Conservation (phyloP, 2,797 vertebrate species). For the Sebastes dallii region DNA sequence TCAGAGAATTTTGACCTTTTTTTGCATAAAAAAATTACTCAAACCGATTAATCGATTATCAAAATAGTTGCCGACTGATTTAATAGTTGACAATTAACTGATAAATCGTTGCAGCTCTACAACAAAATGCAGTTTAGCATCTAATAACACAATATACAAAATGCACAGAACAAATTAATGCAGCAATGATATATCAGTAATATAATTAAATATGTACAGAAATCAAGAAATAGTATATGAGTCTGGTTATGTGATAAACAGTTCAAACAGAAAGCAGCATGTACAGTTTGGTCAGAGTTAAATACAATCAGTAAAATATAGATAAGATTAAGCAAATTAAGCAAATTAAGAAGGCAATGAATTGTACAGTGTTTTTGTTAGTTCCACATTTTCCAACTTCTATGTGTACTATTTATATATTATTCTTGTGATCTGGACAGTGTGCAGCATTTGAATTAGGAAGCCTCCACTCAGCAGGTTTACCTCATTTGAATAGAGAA, state of each 20-base stretch:
- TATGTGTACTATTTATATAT: not conserved
- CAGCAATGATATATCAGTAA: not conserved
- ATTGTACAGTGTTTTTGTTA: not conserved
- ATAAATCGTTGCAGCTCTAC: no score
- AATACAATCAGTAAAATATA: not conserved
- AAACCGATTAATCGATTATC: no score
- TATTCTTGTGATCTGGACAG: not conserved
- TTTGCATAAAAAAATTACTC: no score
- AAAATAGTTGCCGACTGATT: no score
- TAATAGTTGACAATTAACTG: no score
- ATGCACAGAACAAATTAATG: not conserved
- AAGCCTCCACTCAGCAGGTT: conserved; percentile 49
- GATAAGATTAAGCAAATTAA: not conserved
- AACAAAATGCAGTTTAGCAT: not conserved
- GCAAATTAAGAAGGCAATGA: not conserved
- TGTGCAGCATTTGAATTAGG: conserved; percentile 18
- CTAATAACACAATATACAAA: not conserved
- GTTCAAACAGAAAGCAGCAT: not conserved
- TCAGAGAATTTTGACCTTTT: no score
- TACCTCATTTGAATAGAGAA: conserved; percentile 41
- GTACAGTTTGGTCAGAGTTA: not conserved
- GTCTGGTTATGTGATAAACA: not conserved
- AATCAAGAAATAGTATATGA: not conserved
- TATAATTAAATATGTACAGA: not conserved
- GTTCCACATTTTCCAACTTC: not conserved